phyloP scores from a whole-genome alignment of 2,888 invertebrate species.

The Drosophila falleni region DNA sequence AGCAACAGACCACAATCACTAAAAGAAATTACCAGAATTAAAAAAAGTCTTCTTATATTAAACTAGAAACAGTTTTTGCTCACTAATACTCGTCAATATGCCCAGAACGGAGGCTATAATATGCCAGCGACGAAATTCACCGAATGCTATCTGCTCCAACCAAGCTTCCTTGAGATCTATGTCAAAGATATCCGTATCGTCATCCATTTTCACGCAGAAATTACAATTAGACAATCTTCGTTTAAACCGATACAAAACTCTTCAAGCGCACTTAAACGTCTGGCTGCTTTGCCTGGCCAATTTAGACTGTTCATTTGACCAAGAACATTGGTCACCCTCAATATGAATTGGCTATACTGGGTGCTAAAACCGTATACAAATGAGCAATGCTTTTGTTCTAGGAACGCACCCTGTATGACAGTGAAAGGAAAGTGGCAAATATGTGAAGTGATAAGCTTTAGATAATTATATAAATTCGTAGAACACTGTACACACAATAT shows the following conservation, averaged over 20 bases:
- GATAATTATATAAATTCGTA: background rate
- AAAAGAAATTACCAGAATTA: background rate
- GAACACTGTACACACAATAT: conserved; percentile 21
- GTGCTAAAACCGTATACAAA: conserved; percentile 43
- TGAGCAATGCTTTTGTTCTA: conserved; percentile 12
- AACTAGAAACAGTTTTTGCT: conserved; percentile 17
- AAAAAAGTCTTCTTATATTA: background rate
- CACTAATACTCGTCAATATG: conserved; percentile 88
- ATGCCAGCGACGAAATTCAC: conserved; percentile 93
- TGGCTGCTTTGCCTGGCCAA: conserved; percentile 58
- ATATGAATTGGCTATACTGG: conserved; percentile 43
- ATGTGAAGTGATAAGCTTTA: conserved; percentile 51
- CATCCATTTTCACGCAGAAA: conserved; percentile 57
- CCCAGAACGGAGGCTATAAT: conserved; percentile 90
- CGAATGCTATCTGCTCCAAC: conserved; percentile 90
- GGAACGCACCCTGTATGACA: conserved; percentile 47
- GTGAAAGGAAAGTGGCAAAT: conserved; percentile 39
- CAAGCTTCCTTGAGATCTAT: conserved; percentile 87
- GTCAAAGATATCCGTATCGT: conserved; percentile 73
- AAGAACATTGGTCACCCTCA: conserved; percentile 35
- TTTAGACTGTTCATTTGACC: conserved; percentile 58
- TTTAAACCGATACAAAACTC: conserved; percentile 12
- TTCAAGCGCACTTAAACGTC: conserved; percentile 48
- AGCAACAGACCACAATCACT: conserved; percentile 96
- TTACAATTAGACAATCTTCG: conserved; percentile 2